These are phyloP conservation scores for Epizoanthus scotinus DNA, from an alignment of 92 coral and sea anemone species.

Conservation along the genomic window DNA sequence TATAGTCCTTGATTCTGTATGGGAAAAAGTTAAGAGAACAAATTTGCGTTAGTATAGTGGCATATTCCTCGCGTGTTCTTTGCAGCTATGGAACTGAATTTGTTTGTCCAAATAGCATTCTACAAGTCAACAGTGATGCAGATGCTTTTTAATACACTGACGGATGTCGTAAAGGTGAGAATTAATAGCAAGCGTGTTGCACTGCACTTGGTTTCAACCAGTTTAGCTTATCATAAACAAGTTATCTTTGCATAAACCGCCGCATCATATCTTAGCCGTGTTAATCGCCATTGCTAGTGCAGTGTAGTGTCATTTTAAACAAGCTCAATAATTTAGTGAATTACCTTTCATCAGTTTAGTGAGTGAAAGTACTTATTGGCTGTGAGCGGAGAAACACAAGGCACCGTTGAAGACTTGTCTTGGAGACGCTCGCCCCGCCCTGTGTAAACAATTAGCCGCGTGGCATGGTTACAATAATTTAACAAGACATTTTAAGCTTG, in stretches of 20 bases:
- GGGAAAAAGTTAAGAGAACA: too few relatives aligned
- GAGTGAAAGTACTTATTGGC: conserved; percentile 34
- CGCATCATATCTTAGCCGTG: neutral
- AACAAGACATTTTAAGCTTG: neutral
- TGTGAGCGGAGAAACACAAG: conserved; percentile 59
- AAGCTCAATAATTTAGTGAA: conserved; percentile 8
- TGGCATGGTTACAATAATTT: conserved; percentile 4
- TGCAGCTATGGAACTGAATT: neutral
- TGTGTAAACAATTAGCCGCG: conserved; percentile 65
- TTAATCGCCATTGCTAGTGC: neutral
- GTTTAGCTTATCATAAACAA: neutral
- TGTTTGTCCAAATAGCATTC: neutral
- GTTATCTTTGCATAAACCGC: neutral
- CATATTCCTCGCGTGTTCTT: neutral
- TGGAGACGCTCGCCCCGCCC: conserved; percentile 66
- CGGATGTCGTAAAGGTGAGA: neutral
- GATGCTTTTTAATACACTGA: neutral
- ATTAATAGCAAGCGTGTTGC: neutral
- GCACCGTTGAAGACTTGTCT: conserved; percentile 75
- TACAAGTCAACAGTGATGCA: neutral
- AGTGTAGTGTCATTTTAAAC: neutral
- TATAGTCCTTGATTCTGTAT: too few relatives aligned
- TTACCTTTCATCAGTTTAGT: conserved; percentile 34
- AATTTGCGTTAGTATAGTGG: too few relatives aligned
- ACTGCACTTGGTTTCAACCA: neutral